phyloP scores from a whole-genome alignment of 2,797 vertebrate species.

The Amniataba percoides region DNA sequence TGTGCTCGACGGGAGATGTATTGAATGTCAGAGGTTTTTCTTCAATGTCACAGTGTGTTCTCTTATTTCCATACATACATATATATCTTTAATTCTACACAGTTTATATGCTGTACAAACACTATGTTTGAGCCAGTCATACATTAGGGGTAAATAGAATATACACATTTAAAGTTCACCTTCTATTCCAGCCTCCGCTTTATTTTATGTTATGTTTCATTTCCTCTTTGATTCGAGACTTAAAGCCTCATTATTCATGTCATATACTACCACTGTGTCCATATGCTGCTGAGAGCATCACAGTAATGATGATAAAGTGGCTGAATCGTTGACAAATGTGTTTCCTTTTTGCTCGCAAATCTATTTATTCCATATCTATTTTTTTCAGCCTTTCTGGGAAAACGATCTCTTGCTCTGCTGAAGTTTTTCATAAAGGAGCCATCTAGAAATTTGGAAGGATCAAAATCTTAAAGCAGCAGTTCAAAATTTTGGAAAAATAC shows the following conservation, averaged over 20 bases:
- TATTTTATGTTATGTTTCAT: constrained; percentile 6
- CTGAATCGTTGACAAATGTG: constrained; percentile 13
- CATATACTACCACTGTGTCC: neutral
- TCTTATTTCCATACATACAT: too few species aligned
- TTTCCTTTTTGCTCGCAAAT: neutral
- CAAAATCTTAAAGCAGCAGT: too few species aligned
- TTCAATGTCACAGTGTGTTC: constrained; percentile 28
- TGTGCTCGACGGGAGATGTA: constrained; percentile 8
- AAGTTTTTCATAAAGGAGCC: constrained; percentile 2
- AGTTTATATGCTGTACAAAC: too few species aligned
- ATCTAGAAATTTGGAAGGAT: too few species aligned
- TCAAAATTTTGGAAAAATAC: too few species aligned
- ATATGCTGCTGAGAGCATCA: constrained; percentile 9
- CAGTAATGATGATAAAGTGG: constrained; percentile 19
- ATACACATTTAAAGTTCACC: neutral
- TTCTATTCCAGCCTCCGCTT: neutral
- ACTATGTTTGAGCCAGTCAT: neutral
- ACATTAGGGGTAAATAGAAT: neutral
- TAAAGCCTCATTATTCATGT: constrained; percentile 9
- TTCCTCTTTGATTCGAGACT: constrained; percentile 16
- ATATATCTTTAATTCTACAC: too few species aligned
- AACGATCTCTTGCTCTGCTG: neutral
- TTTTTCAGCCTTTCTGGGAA: neutral
- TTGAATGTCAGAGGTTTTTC: constrained; percentile 28
- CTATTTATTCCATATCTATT: neutral